Conservation (phyloP, 92 coral and sea anemone species). For the Zoanthus solanderi region DNA sequence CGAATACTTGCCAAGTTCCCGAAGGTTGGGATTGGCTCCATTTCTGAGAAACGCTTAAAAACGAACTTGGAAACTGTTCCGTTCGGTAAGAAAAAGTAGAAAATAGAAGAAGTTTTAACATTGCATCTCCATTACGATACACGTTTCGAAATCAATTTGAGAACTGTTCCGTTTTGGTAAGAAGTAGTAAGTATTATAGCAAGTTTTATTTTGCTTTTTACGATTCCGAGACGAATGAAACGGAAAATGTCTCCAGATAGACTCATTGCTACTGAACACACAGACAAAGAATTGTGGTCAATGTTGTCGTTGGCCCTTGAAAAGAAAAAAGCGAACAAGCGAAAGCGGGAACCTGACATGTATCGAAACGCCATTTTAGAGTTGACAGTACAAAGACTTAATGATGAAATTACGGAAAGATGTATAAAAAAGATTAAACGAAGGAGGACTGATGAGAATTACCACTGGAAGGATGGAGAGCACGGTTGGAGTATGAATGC, state of each 20-base stretch:
- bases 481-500: slow-evolving; percentile 94
- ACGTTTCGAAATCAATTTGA: too few species aligned
- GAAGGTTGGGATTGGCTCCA: not conserved
- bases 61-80: too few species aligned
- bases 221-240: slow-evolving; percentile 52
- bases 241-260: slow-evolving; percentile 57
- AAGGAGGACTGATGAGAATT: slow-evolving; percentile 81
- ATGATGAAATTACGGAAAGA: slow-evolving; percentile 95
- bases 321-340: slow-evolving; percentile 84
- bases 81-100: too few species aligned
- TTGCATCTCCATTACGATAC: too few species aligned
- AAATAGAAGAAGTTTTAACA: too few species aligned
- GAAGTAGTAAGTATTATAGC: not conserved
- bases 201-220: slow-evolving; percentile 18
- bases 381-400: slow-evolving; percentile 83
- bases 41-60: not conserved
- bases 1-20: not conserved
- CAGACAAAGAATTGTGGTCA: slow-evolving; percentile 97
- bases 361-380: slow-evolving; percentile 90
- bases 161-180: not conserved
- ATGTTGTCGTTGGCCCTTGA: slow-evolving; percentile 84
- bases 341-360: slow-evolving; percentile 92
- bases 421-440: slow-evolving; percentile 87
- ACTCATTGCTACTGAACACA: slow-evolving; percentile 48
- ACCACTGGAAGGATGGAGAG: slow-evolving; percentile 88